Base-by-base conservation (phyloP, 2,113 vertebrate genomes). In the Oreochromis spilurus region DNA sequence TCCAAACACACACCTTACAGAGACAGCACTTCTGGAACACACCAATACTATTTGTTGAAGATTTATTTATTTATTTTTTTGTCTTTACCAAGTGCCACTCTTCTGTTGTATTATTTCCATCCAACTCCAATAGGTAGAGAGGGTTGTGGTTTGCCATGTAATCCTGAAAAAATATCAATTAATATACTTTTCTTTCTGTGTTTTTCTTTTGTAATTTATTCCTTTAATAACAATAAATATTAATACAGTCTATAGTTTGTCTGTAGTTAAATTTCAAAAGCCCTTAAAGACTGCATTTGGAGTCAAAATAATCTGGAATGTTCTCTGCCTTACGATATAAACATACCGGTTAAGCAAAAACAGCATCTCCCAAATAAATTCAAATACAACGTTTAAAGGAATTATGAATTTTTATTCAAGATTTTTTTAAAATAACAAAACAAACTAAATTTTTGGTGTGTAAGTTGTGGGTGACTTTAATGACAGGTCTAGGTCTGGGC, bases 71-170 rank as follows among this genome's bases (percentile, higher is more conserved):
- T 79, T 13, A 1, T 24, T 53, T 24, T 54, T 3, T 16, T 21
- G 5, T 55, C 4, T 52, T 96, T 93, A 98, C 98, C 52, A 43
- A 38, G 85, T 97, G 95, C 43, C 98, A 94, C 26, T 96, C 95
- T 16, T 97, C 96, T 70, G 95, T 89, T 60, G 94, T 77, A 53
- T 95, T 96, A 91, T 96, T 97, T 95, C 98, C 99, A 94, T 99
- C 97, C 52, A 99, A 89, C 86, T 99, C 97, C 92, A 99, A 95
- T 62, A 97, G 90, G 87, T 94, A 96, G 1, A 96, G 95, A 10
- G 96, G 95, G 89, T 97, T 94, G 5, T 97, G 97, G 34, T 95
- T 93, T 84, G 93, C 88, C 96, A 99, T 97, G 85, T 97, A 94
- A 82, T 97, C 96, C 99, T 99, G 80, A 91, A 70, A 89, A 65